phyloP scores from a whole-genome alignment of 2,113 vertebrate genomes.

The Mus pahari region DNA sequence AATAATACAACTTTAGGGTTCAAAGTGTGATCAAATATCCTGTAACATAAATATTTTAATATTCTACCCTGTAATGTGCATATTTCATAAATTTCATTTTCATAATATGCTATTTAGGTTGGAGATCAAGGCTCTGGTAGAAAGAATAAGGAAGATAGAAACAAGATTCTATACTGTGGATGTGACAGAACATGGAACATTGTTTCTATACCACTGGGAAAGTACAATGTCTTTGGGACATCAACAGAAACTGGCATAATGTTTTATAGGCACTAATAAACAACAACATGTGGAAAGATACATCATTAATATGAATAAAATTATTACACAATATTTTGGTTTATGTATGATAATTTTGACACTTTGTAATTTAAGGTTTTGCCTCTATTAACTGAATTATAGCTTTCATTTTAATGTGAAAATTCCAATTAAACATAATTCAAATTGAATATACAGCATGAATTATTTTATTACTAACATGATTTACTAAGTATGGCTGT shows the following conservation, averaged over 20 bases:
- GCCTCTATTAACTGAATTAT: not conserved
- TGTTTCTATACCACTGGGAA: not conserved
- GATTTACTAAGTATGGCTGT: conserved; percentile 10
- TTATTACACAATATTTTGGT: not conserved
- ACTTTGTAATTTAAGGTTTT: not conserved
- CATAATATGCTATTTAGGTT: not conserved
- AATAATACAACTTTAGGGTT: too few relatives aligned
- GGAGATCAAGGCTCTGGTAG: not conserved
- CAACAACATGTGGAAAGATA: conserved; percentile 7
- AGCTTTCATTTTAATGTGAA: not conserved
- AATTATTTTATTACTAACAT: not conserved
- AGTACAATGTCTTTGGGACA: not conserved
- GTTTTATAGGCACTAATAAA: not conserved
- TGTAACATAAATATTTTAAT: not conserved
- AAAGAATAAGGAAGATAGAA: not conserved
- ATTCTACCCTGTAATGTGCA: not conserved
- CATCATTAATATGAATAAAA: not conserved
- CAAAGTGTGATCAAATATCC: too few relatives aligned
- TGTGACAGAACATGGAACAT: not conserved
- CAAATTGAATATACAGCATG: not conserved
- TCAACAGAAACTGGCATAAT: not conserved
- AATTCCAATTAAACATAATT: conserved; percentile 1
- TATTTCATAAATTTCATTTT: not conserved
- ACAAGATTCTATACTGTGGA: not conserved
- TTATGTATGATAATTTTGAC: not conserved